Base-by-base conservation (phyloP, 2,888 invertebrate genomes). In the Petrolisthes cinctipes region DNA sequence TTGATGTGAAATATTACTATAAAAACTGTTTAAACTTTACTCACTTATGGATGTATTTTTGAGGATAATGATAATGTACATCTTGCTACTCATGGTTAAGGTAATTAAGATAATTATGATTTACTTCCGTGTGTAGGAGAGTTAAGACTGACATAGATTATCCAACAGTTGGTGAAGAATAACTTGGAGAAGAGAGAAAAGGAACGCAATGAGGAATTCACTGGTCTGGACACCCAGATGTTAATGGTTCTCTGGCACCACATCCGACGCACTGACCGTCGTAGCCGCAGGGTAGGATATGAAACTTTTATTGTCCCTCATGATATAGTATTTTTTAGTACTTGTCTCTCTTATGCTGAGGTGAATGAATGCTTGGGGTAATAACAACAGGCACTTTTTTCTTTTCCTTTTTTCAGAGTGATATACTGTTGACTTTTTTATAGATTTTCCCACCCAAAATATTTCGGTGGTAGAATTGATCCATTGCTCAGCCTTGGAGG, bases 211-310 rank as follows among this genome's bases (percentile, higher is more conserved):
- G 89, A 87, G 54, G 85, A 87, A 14, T 79, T 85, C 73, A 85
- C 82, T 57, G 78, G 83, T 17, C 82, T 87, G 23, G 89, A 89
- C 53, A 83, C 85, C 5, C 85, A 87, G 75, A 87, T 89, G 89
- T 54, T 89, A 5, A 89, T 89, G 89, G 87, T 89, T 14, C 66
- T 89, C 20, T 89, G 89, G 89, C 85, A 89, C 56, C 87, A 89
- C 81, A 89, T 89, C 20, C 61, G 89, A 56, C 87, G 87, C 51
- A 85, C 82, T 61, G 87, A 89, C 75, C 56, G 87, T 4, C 57
- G 80, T 20, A 79, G 87, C 9, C 82, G 82, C 17, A 87, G 89
- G 87, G 89, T 87, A 66, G 66, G 89, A 82, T 7, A 17, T 56
- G 20, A 11, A 6, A 11, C 5, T 6, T 11, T 53, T 78, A 14